Evolutionary conservation across 2,888 invertebrate species (phyloP).

Genomic region (Therioaphis trifolii): DNA sequence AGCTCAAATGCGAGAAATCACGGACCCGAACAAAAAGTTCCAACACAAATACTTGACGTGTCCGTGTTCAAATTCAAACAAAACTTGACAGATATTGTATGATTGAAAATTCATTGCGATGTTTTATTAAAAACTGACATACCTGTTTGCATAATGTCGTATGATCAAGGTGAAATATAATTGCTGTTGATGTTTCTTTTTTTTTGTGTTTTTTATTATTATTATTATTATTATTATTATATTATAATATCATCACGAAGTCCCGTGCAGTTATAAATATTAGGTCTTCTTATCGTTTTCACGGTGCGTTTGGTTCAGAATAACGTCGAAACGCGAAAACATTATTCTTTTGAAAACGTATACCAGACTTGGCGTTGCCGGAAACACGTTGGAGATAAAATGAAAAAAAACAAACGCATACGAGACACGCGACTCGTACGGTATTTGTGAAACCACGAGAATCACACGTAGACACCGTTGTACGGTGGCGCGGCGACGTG

Average conservation of each 20-base stretch:
- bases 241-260: background rate
- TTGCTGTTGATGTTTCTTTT: too few relatives aligned
- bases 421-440: background rate
- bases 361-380: background rate
- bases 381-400: background rate
- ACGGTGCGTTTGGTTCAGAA: background rate
- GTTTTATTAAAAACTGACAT: background rate
- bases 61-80: background rate
- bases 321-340: too few relatives aligned
- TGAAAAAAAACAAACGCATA: too few relatives aligned
- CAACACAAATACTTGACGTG: background rate
- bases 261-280: background rate
- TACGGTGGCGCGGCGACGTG: slow-evolving; percentile 26
- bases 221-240: background rate
- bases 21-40: background rate
- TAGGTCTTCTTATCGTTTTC: background rate
- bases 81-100: background rate
- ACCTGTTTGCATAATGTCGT: background rate
- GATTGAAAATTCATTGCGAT: background rate
- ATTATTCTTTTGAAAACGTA: background rate
- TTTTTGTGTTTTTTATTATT: too few relatives aligned
- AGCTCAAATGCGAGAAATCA: background rate
- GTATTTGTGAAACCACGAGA: too few relatives aligned
- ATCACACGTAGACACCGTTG: background rate
- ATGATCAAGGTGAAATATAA: background rate